phyloP scores from a whole-genome alignment of 2,888 invertebrate species.

The Patella ulyssiponensis region DNA sequence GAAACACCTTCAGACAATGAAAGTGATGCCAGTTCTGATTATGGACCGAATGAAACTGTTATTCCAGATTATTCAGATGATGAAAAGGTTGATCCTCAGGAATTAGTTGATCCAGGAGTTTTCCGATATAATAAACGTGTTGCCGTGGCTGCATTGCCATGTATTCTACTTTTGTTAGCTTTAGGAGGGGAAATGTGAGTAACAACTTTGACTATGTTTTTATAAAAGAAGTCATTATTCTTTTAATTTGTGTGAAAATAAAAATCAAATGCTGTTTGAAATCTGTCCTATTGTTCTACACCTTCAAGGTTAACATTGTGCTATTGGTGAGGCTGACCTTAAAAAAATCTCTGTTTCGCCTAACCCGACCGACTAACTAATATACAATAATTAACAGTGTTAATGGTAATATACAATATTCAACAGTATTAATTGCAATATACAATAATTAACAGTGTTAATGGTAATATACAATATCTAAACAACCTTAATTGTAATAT shows the following conservation, averaged over 20 bases:
- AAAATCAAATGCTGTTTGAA: too few relatives aligned
- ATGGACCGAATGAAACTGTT: slow-evolving; percentile 18
- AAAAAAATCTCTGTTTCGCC: too few relatives aligned
- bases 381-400: too few relatives aligned
- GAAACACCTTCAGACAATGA: slow-evolving; percentile 30
- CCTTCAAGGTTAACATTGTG: too few relatives aligned
- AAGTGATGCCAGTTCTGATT: slow-evolving; percentile 20
- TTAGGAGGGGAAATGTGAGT: slow-evolving; percentile 66
- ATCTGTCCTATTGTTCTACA: too few relatives aligned
- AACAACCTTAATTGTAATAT: too few relatives aligned
- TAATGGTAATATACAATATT: too few relatives aligned
- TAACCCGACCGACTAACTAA: too few relatives aligned
- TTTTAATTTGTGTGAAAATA: not conserved
- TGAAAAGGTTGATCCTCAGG: slow-evolving; percentile 30
- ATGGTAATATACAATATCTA: too few relatives aligned
- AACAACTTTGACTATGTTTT: not conserved
- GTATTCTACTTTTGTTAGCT: slow-evolving; percentile 56
- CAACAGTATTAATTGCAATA: too few relatives aligned
- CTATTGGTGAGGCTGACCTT: too few relatives aligned
- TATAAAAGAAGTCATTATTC: not conserved
- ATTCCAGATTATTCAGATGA: slow-evolving; percentile 31
- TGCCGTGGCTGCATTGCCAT: slow-evolving; percentile 61
- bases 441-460: too few relatives aligned
- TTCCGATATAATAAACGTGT: slow-evolving; percentile 61
- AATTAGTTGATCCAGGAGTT: slow-evolving; percentile 55